A percentile compares a stretch with the other conserved stretches of the same genome.
Evolutionary conservation across 1,140 invertebrate species (phyloP).

Genomic region (Zaprionus capensis): DNA sequence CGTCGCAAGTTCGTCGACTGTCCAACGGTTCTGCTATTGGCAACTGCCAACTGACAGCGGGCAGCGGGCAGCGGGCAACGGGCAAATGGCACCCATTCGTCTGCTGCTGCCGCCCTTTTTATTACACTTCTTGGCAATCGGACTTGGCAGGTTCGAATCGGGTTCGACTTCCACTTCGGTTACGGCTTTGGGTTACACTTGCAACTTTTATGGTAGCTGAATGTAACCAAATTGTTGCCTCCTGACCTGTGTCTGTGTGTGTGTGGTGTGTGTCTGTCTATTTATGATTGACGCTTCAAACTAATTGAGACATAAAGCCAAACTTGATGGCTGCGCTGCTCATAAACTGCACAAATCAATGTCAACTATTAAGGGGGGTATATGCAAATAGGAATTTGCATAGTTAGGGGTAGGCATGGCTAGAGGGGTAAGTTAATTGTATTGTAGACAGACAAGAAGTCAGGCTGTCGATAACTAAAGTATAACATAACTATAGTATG

Average conservation of each 20-base stretch:
- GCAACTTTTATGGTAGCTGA: slow-evolving; percentile 53
- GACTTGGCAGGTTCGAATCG: slow-evolving; percentile 13
- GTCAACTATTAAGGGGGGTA: slow-evolving; percentile 36
- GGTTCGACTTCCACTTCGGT: slow-evolving; percentile 19
- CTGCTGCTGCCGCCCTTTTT: slow-evolving; percentile 24
- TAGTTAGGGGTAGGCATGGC: slow-evolving; percentile 23
- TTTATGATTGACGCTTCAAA: slow-evolving; percentile 63
- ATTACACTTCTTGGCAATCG: slow-evolving; percentile 24
- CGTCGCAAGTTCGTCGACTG: slow-evolving; percentile 35
- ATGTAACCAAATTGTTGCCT: slow-evolving; percentile 64
- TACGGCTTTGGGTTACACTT: slow-evolving; percentile 31
- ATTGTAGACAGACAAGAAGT: not conserved
- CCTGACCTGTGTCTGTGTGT: not conserved
- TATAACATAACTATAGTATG: not conserved
- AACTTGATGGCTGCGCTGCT: slow-evolving; percentile 65
- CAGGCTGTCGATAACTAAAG: not conserved
- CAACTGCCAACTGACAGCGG: not conserved
- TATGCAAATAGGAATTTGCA: slow-evolving; percentile 48
- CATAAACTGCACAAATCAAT: slow-evolving; percentile 66
- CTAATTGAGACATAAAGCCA: slow-evolving; percentile 78
- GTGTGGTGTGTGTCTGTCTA: slow-evolving; percentile 21
- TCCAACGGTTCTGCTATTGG: slow-evolving; percentile 16
- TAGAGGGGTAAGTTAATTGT: slow-evolving; percentile 8
- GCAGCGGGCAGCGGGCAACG: slow-evolving; percentile 5
- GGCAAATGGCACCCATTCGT: slow-evolving; percentile 26